Percentiles rank a stretch among this genome's conserved stretches.
These are phyloP conservation scores for Metalampra italica DNA, from an alignment of 2,888 invertebrate genomes.

Conservation along the genomic window DNA sequence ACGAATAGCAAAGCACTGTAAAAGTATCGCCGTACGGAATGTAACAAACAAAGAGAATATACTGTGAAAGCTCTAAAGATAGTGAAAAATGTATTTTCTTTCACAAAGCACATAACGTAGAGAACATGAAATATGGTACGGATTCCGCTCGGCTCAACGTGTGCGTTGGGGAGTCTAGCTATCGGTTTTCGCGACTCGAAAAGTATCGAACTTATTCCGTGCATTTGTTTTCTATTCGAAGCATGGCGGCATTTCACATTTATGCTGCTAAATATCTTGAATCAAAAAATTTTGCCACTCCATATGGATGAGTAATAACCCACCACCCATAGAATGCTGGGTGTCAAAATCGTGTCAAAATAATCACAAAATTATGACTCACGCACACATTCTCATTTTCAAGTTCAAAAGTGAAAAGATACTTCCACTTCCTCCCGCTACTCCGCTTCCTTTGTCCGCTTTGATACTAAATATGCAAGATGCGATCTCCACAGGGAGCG, in stretches of 20 bases:
- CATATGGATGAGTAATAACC: too few species aligned
- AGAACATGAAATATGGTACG: slow-evolving; percentile 74
- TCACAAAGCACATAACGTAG: slow-evolving; percentile 73
- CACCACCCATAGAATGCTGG: too few species aligned
- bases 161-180: slow-evolving; percentile 59
- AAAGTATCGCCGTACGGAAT: slow-evolving; percentile 27
- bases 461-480: too few species aligned
- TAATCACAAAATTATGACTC: too few species aligned
- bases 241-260: slow-evolving; percentile 35
- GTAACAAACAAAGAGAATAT: slow-evolving; percentile 54
- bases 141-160: slow-evolving; percentile 69
- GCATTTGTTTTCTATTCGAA: slow-evolving; percentile 58
- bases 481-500: too few species aligned
- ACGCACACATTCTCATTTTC: too few species aligned
- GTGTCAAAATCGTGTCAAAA: too few species aligned
- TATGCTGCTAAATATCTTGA: background rate
- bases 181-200: slow-evolving; percentile 65
- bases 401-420: too few species aligned
- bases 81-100: slow-evolving; percentile 77
- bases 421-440: too few species aligned
- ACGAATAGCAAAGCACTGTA: background rate
- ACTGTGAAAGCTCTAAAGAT: slow-evolving; percentile 61
- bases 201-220: slow-evolving; percentile 61
- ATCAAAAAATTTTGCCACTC: too few species aligned
- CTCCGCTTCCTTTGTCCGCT: too few species aligned